Percentiles rank a stretch among this genome's conserved stretches.
Evolutionary conservation across 2,888 invertebrate genomes (phyloP).

Genomic region (Clusia tigrina): DNA sequence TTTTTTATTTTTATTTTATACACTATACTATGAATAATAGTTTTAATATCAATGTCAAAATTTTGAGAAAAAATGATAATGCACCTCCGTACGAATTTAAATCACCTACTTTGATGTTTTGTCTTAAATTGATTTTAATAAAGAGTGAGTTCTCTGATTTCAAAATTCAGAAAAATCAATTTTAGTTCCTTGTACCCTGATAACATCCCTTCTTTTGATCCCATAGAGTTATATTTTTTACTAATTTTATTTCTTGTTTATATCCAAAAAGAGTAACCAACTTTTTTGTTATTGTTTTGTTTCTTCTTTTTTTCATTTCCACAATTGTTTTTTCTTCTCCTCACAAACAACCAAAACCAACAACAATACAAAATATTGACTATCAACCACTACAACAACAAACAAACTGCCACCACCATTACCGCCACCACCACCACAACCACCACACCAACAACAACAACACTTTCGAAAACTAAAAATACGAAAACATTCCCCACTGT

Average conservation of each 20-base stretch:
- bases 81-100: no score
- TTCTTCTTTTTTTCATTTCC: conserved; percentile 23
- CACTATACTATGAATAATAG: no score
- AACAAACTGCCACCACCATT: background rate
- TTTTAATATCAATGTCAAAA: no score
- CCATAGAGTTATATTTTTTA: background rate
- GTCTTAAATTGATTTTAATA: background rate
- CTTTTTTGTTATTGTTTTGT: conserved; percentile 27
- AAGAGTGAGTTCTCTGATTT: no score
- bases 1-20: no score
- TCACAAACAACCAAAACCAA: conserved; percentile 22
- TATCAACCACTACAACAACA: background rate
- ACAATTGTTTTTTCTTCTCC: conserved; percentile 37
- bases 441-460: conserved; percentile 19
- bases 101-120: no score
- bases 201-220: conserved; percentile 6
- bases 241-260: background rate
- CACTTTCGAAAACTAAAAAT: conserved; percentile 24
- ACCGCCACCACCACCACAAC: conserved; percentile 3
- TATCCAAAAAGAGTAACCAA: background rate
- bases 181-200: conserved; percentile 6
- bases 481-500: conserved; percentile 20
- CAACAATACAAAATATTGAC: background rate
- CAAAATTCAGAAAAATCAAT: background rate
- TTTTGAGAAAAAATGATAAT: no score